These are phyloP conservation scores for Diabrotica virgifera DNA, from an alignment of 1,140 invertebrate species.

Conservation along the genomic window DNA sequence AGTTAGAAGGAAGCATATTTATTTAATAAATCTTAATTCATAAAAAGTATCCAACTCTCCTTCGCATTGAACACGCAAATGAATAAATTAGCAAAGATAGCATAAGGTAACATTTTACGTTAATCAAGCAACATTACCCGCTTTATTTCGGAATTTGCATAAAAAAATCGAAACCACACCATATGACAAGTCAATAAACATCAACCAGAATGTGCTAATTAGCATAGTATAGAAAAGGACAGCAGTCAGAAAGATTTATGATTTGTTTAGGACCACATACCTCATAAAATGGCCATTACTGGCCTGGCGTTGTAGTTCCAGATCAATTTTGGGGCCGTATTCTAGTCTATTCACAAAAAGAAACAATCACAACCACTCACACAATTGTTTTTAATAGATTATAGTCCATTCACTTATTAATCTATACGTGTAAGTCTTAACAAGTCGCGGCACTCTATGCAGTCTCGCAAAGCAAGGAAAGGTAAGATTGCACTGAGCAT, in stretches of 20 bases:
- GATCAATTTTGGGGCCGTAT: conserved; percentile 49
- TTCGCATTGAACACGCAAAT: not conserved
- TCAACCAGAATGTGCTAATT: conserved; percentile 19
- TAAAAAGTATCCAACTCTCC: too few relatives aligned
- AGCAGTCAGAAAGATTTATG: conserved; percentile 13
- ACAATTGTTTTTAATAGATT: conserved; percentile 21
- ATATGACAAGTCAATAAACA: conserved; percentile 18
- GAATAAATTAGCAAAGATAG: not conserved
- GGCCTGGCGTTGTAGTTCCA: conserved; percentile 49
- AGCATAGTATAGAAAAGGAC: conserved; percentile 17
- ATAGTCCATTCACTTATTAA: conserved; percentile 16
- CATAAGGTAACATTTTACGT: not conserved
- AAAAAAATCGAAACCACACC: not conserved
- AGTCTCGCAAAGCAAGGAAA: conserved; percentile 28
- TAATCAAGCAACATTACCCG: not conserved
- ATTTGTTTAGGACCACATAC: conserved; percentile 39
- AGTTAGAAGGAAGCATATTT: too few relatives aligned
- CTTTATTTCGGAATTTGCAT: not conserved
- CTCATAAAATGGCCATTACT: conserved; percentile 48
- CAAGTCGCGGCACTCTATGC: conserved; percentile 43
- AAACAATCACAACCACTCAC: conserved; percentile 26
- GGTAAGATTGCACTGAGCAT: conserved; percentile 34
- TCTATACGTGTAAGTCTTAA: conserved; percentile 40
- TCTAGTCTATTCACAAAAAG: conserved; percentile 21
- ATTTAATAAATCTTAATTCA: too few relatives aligned